Conservation (phyloP, 2,113 vertebrate species). For the Macaca nemestrina region DNA sequence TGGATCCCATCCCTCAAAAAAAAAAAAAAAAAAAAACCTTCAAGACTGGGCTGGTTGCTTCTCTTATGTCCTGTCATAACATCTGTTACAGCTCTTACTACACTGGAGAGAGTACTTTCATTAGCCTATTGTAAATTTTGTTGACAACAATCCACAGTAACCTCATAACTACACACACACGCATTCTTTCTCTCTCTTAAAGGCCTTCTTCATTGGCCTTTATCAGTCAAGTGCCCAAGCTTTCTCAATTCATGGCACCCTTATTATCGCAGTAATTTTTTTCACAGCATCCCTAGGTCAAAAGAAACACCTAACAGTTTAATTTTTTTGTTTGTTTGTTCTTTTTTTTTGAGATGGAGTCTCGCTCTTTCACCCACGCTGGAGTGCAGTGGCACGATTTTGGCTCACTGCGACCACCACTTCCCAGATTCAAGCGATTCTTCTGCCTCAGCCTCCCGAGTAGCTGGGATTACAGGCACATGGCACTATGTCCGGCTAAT, state of each 20-base stretch:
- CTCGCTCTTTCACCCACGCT: no score
- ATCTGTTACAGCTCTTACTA: not conserved
- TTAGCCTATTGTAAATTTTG: not conserved
- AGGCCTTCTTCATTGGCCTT: not conserved
- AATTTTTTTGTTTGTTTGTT: not conserved
- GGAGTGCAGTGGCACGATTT: no score
- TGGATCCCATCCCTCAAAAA: not conserved
- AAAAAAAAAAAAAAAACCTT: not conserved
- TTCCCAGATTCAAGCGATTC: no score
- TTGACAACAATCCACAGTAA: not conserved
- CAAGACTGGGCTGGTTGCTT: not conserved
- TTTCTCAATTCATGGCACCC: slow-evolving; percentile 15
- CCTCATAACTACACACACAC: not conserved
- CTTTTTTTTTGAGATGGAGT: no score
- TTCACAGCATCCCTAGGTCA: not conserved
- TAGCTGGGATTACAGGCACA: no score
- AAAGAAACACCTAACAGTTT: not conserved
- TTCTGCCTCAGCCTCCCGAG: no score
- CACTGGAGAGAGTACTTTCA: not conserved
- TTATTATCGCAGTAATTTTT: not conserved
- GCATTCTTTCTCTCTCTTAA: no score
- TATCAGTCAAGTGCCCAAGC: not conserved
- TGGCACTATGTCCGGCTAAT: no score
- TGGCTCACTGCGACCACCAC: no score
- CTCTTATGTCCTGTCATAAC: not conserved